Evolutionary conservation across 2,797 vertebrate genomes (phyloP).

Genomic region (Malacoraja senta): DNA sequence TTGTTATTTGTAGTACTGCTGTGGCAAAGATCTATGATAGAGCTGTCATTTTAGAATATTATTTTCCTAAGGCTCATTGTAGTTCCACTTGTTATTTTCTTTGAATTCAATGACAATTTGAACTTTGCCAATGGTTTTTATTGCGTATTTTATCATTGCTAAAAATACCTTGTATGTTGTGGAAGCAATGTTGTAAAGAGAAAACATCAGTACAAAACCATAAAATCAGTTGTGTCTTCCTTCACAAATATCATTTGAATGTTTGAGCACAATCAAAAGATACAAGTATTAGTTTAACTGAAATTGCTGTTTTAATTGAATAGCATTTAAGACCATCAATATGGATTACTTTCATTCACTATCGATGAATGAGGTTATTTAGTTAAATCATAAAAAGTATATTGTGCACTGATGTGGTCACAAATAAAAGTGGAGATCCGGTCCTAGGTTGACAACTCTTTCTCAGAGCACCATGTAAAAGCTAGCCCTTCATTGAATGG

Average conservation of each 20-base stretch:
- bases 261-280: neutral
- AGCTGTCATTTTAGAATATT: neutral
- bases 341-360: neutral
- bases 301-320: neutral
- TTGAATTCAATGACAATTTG: neutral
- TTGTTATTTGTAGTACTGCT: neutral
- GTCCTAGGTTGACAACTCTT: neutral
- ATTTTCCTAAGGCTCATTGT: neutral
- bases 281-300: neutral
- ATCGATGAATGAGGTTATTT: neutral
- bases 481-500: neutral
- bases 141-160: neutral
- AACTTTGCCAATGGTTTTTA: neutral
- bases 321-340: too few relatives aligned
- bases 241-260: constrained; percentile 4
- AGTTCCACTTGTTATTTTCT: neutral
- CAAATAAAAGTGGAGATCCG: neutral
- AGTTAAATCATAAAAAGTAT: neutral
- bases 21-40: neutral
- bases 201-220: neutral
- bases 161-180: neutral
- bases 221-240: neutral
- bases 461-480: neutral
- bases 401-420: neutral
- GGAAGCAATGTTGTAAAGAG: neutral